Conservation (phyloP, 2,113 vertebrate genomes). For the Gasterosteus nipponicus region DNA sequence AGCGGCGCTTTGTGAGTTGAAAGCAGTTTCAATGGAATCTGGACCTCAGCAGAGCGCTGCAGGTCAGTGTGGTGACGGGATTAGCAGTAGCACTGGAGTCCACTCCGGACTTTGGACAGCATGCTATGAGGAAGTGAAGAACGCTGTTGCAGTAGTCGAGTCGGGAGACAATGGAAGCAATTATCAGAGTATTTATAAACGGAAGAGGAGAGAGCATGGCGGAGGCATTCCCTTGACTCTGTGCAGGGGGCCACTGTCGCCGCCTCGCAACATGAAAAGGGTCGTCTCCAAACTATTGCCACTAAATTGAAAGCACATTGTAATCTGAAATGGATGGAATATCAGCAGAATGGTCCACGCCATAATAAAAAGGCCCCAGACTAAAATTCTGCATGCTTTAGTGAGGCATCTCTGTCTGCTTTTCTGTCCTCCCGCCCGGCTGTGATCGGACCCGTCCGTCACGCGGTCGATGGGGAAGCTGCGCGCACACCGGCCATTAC, state of each 20-base stretch:
- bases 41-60: neutral
- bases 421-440: constrained; percentile 1
- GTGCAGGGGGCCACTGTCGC: neutral
- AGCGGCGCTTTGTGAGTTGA: constrained; percentile 30
- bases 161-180: constrained; percentile 24
- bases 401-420: constrained; percentile 11
- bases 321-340: constrained; percentile 1
- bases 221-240: neutral
- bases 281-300: neutral
- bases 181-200: constrained; percentile 8
- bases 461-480: constrained; percentile 2
- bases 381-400: constrained; percentile 8
- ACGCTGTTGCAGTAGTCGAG: constrained; percentile 6
- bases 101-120: neutral
- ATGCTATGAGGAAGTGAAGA: constrained; percentile 21
- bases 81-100: constrained; percentile 9
- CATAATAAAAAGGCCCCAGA: constrained; percentile 3
- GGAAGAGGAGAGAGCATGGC: neutral
- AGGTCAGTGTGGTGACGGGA: neutral
- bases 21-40: constrained; percentile 23
- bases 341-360: neutral
- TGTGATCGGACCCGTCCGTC: constrained; percentile 38
- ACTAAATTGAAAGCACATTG: neutral
- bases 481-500: constrained; percentile 34
- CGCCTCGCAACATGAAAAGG: neutral